Percentiles rank a stretch among this genome's conserved stretches.
Evolutionary conservation across 2,888 invertebrate genomes (phyloP).

Genomic region (Suillia variegata): DNA sequence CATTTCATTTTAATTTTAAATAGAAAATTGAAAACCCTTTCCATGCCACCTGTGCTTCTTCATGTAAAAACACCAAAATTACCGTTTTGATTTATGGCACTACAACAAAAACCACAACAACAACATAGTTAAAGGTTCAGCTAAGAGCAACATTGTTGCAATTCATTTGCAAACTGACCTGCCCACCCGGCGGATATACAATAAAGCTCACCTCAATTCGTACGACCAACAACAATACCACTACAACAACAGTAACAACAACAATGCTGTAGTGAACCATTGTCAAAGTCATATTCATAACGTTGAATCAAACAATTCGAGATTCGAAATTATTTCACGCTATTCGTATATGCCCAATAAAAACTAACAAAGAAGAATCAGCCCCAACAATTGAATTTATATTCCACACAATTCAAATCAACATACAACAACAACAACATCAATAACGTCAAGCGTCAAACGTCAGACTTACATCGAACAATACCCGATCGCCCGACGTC

Average conservation of each 20-base stretch:
- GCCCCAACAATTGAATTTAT: not conserved
- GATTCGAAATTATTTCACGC: constrained; percentile 43
- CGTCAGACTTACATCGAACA: constrained; percentile 10
- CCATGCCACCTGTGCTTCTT: too few relatives aligned
- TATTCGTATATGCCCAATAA: constrained; percentile 32
- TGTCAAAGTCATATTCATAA: constrained; percentile 29
- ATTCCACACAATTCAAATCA: not conserved
- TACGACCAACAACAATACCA: constrained; percentile 13
- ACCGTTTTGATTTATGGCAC: too few relatives aligned
- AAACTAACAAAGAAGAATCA: constrained; percentile 8
- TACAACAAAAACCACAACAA: too few relatives aligned
- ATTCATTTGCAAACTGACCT: constrained; percentile 51
- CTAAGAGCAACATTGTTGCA: not conserved
- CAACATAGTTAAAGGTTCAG: not conserved
- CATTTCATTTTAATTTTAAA: too few relatives aligned
- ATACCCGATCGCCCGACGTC: too few relatives aligned
- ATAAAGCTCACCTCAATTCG: constrained; percentile 19
- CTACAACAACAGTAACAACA: constrained; percentile 32
- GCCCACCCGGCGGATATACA: constrained; percentile 43
- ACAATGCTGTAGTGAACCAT: constrained; percentile 20
- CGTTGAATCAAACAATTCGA: not conserved
- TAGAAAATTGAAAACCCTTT: too few relatives aligned
- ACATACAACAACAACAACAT: not conserved
- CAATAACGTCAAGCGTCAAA: constrained; percentile 17
- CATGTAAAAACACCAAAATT: too few relatives aligned